Conservation (phyloP, 2,113 vertebrate species). For the Mohoua ochrocephala region DNA sequence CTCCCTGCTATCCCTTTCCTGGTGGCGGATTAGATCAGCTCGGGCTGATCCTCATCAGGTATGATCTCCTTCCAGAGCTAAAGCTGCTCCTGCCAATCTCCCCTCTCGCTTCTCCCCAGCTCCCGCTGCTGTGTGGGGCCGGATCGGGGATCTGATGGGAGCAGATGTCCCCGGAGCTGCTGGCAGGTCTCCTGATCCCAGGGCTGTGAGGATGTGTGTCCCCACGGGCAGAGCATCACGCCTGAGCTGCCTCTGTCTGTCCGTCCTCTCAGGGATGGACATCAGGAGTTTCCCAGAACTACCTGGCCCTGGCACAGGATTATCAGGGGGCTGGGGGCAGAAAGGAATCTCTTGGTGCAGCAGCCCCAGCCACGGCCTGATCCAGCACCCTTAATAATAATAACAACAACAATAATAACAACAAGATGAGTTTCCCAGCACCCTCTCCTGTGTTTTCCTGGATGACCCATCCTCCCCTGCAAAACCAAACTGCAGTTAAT, state of each 20-base stretch:
- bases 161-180: neutral
- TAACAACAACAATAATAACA: too few species aligned
- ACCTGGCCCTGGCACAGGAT: neutral
- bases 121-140: rapidly evolving
- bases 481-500: neutral
- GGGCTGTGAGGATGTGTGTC: neutral
- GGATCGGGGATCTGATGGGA: neutral
- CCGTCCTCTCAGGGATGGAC: neutral
- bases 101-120: neutral
- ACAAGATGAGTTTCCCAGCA: neutral
- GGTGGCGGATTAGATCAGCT: neutral
- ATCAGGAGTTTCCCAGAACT: neutral
- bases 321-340: neutral
- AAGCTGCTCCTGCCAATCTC: neutral
- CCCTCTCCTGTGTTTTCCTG: neutral
- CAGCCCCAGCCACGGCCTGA: neutral
- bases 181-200: too few species aligned
- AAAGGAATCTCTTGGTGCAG: neutral
- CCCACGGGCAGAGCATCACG: rapidly evolving
- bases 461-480: neutral
- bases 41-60: conserved; percentile 10
- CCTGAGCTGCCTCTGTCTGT: neutral
- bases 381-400: neutral
- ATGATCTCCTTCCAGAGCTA: neutral
- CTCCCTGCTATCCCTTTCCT: neutral